Evolutionary conservation across 2,113 vertebrate species (phyloP).

Genomic region (Microcebus jonahi): DNA sequence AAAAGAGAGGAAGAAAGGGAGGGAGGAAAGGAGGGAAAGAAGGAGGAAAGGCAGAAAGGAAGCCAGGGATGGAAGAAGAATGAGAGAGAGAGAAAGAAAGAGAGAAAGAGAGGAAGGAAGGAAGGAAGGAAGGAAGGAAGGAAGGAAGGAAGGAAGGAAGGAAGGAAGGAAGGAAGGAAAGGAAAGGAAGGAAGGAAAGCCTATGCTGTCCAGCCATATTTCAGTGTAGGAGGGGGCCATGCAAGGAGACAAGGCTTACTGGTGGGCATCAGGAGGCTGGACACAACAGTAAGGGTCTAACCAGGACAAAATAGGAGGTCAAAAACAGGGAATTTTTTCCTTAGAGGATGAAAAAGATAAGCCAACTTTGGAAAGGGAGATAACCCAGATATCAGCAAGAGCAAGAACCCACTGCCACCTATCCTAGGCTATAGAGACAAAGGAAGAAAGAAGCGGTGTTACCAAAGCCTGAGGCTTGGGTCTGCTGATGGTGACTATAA

Average conservation of each 20-base stretch:
- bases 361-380: background rate
- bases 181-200: accelerated
- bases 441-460: background rate
- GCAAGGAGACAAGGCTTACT: background rate
- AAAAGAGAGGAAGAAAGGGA: accelerated
- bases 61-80: too few species aligned
- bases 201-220: background rate
- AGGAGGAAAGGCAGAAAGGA: too few species aligned
- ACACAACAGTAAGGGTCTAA: background rate
- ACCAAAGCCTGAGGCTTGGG: background rate
- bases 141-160: accelerated
- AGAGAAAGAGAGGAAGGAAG: too few species aligned
- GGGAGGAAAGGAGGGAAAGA: accelerated
- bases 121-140: accelerated
- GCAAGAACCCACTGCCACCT: background rate
- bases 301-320: background rate
- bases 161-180: accelerated
- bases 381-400: background rate
- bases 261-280: background rate
- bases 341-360: background rate
- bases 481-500: background rate
- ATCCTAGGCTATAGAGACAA: background rate
- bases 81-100: accelerated
- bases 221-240: too few species aligned
- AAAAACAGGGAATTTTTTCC: background rate